These are phyloP conservation scores for Morpho deidamia DNA, from an alignment of 2,888 invertebrate species.

Conservation along the genomic window DNA sequence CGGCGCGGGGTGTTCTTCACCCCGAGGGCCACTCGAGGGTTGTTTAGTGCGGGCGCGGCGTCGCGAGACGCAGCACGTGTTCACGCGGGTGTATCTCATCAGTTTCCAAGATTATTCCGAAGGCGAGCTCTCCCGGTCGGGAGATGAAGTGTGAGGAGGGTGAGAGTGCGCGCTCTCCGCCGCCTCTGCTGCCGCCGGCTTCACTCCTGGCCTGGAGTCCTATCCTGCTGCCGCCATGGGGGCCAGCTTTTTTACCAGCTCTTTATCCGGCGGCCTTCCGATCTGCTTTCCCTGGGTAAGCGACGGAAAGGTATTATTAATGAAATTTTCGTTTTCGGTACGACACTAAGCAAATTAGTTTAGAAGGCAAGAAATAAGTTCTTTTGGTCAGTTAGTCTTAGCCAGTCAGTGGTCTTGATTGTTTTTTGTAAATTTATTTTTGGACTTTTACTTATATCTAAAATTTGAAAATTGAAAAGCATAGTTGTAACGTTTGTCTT, in stretches of 20 bases:
- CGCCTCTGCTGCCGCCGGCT: constrained; percentile 73
- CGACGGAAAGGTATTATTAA: constrained; percentile 26
- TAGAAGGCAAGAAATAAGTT: no score
- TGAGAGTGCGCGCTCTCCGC: constrained; percentile 61
- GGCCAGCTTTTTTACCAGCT: constrained; percentile 83
- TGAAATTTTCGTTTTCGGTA: not conserved
- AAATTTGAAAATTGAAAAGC: no score
- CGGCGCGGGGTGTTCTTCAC: constrained; percentile 75
- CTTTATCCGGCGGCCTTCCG: constrained; percentile 85
- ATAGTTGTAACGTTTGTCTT: no score
- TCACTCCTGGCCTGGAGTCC: constrained; percentile 87
- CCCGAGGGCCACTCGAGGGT: constrained; percentile 77
- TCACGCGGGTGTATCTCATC: constrained; percentile 45
- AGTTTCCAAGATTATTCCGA: constrained; percentile 72
- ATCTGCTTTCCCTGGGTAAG: constrained; percentile 87
- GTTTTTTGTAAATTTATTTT: no score
- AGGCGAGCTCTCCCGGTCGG: constrained; percentile 71
- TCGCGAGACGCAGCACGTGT: constrained; percentile 73
- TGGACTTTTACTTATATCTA: no score
- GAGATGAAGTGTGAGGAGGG: constrained; percentile 76
- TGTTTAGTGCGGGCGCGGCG: constrained; percentile 74
- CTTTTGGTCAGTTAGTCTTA: no score
- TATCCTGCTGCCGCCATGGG: constrained; percentile 86
- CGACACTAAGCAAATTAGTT: no score
- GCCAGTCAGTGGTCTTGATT: no score